These are phyloP conservation scores for Pissodes strobi DNA, from an alignment of 1,140 invertebrate species.

Conservation along the genomic window DNA sequence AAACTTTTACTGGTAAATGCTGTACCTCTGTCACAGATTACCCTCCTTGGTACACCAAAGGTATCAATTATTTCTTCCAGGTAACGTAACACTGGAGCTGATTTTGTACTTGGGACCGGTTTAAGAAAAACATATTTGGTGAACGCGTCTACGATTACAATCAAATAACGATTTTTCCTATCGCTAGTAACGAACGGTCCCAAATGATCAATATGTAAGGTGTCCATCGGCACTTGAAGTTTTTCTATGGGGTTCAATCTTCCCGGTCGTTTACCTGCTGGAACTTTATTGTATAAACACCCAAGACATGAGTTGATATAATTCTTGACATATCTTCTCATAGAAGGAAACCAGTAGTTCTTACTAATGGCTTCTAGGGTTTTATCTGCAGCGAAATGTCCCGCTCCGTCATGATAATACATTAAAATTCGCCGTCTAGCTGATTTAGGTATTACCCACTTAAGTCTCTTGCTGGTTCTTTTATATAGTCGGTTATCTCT, in stretches of 20 bases:
- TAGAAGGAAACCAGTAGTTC: too few species aligned
- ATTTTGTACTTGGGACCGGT: constrained; percentile 15
- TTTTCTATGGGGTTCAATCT: constrained; percentile 20
- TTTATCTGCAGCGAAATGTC: too few species aligned
- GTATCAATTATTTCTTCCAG: neutral
- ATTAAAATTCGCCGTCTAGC: constrained; percentile 8
- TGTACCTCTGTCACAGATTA: constrained; percentile 48
- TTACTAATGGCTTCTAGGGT: too few species aligned
- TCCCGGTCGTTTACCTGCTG: neutral
- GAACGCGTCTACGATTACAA: constrained; percentile 53
- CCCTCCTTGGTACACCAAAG: constrained; percentile 50
- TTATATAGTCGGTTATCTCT: constrained; percentile 8
- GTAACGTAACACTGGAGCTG: neutral
- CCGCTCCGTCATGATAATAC: constrained; percentile 13
- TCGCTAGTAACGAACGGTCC: constrained; percentile 41
- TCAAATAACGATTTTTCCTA: constrained; percentile 43
- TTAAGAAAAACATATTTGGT: constrained; percentile 45
- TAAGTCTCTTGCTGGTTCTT: neutral
- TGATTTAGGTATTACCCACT: constrained; percentile 23
- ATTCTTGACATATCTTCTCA: too few species aligned
- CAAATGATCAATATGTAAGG: constrained; percentile 44
- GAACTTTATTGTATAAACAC: constrained; percentile 19
- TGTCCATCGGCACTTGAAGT: constrained; percentile 31
- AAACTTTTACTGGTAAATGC: constrained; percentile 51
- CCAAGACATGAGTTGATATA: constrained; percentile 9